Evolutionary conservation across 2,888 invertebrate genomes (phyloP).

Genomic region (Spisula subtruncata): DNA sequence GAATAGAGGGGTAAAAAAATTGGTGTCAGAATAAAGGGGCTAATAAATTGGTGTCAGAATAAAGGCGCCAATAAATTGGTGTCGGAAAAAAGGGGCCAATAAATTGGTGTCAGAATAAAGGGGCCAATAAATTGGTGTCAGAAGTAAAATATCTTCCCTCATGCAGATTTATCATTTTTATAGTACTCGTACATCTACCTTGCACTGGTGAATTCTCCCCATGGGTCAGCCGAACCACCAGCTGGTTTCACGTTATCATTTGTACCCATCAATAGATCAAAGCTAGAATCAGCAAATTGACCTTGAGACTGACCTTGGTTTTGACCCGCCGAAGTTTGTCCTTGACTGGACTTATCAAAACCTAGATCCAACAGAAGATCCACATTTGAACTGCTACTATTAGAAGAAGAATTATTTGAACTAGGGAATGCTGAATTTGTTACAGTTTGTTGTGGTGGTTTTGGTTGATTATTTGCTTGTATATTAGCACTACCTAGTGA

Average conservation of each 20-base stretch:
- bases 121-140: too few relatives aligned
- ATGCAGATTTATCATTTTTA: not conserved
- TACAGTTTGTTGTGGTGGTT: conserved; percentile 26
- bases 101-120: too few relatives aligned
- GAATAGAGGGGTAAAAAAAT: too few relatives aligned
- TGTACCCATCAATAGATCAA: conserved; percentile 58
- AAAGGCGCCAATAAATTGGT: too few relatives aligned
- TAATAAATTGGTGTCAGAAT: too few relatives aligned
- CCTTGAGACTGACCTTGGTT: conserved; percentile 39
- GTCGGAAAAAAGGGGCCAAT: too few relatives aligned
- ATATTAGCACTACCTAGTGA: conserved; percentile 50
- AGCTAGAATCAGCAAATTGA: conserved; percentile 52
- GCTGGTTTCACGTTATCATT: conserved; percentile 58
- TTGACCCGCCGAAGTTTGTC: too few relatives aligned
- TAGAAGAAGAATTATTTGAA: conserved; percentile 34
- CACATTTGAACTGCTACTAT: conserved; percentile 63
- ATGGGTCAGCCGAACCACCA: conserved; percentile 75
- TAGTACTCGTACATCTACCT: conserved; percentile 65
- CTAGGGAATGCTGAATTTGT: conserved; percentile 27
- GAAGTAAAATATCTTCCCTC: conserved; percentile 6
- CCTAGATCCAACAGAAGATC: conserved; percentile 76
- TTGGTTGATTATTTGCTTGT: conserved; percentile 30
- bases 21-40: too few relatives aligned
- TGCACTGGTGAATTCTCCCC: conserved; percentile 85
- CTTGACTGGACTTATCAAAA: conserved; percentile 42